Conservation (phyloP, 37 sponge, comb jelly and placozoan species). For the Agelas oroides region DNA sequence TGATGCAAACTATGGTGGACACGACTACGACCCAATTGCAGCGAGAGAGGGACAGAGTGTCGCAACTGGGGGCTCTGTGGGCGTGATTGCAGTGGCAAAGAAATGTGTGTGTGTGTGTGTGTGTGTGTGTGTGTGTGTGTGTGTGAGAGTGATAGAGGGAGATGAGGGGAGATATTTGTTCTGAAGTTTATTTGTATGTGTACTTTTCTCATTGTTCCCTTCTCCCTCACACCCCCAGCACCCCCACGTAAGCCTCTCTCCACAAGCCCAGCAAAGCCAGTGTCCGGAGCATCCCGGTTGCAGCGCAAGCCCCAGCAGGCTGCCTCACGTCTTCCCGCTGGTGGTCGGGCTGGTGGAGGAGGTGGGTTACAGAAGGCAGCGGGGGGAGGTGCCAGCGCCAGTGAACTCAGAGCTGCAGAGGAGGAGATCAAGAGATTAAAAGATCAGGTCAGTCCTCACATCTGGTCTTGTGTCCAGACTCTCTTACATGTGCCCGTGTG, state of each 20-base stretch:
- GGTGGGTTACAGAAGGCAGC: not conserved
- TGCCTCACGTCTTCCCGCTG: not conserved
- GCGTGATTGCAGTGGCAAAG: not conserved
- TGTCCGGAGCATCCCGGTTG: not conserved
- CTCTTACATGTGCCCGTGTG: too few species aligned
- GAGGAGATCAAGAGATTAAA: not conserved
- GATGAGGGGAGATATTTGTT: too few species aligned
- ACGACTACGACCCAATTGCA: conserved; percentile 79
- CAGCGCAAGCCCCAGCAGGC: not conserved
- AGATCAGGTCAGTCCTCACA: not conserved
- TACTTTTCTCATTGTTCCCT: too few species aligned
- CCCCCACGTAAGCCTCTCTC: not conserved
- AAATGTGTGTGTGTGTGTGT: not conserved
- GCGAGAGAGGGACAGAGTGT: conserved; percentile 68
- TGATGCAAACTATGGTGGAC: conserved; percentile 91
- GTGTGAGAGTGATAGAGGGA: conserved; percentile 9
- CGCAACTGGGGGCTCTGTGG: conserved; percentile 51
- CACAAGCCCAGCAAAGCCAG: not conserved
- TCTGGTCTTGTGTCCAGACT: not conserved
- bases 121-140: not conserved
- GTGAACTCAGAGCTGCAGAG: conserved; percentile 5
- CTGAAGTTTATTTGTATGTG: not conserved
- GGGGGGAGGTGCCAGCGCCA: not conserved
- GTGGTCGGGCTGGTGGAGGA: not conserved
- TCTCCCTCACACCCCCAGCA: too few species aligned